Evolutionary conservation across 2,888 invertebrate genomes (phyloP).

Genomic region (Alloscopus bannaensis): DNA sequence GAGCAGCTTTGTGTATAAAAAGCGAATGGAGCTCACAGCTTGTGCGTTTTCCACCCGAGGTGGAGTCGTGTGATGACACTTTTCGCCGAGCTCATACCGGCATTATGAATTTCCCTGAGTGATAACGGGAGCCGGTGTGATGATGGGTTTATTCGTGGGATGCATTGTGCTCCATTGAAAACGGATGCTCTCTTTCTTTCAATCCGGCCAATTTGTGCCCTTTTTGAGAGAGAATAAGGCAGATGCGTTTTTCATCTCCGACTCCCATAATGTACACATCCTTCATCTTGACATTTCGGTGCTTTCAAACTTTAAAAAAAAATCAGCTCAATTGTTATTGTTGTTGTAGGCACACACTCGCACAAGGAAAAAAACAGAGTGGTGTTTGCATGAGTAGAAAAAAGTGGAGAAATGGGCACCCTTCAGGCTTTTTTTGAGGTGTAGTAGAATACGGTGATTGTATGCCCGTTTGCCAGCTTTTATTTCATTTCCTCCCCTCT

Average conservation of each 20-base stretch:
- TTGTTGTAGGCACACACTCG: slow-evolving; percentile 44
- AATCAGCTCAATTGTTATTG: slow-evolving; percentile 46
- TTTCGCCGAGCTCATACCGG: neutral
- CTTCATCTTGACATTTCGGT: slow-evolving; percentile 64
- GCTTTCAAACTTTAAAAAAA: slow-evolving; percentile 64
- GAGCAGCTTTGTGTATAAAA: slow-evolving; percentile 19
- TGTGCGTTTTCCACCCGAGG: too few species aligned
- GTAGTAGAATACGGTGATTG: too few species aligned
- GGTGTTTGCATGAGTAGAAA: too few species aligned
- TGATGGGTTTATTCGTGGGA: slow-evolving; percentile 29
- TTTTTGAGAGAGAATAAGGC: slow-evolving; percentile 32
- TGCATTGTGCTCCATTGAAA: slow-evolving; percentile 35
- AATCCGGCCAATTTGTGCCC: slow-evolving; percentile 33
- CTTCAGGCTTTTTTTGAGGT: too few species aligned
- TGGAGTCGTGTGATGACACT: too few species aligned
- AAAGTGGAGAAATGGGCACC: neutral
- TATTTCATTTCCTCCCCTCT: neutral
- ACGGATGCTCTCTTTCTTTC: slow-evolving; percentile 7
- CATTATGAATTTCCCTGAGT: neutral
- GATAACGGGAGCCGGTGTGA: slow-evolving; percentile 39
- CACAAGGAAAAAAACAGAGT: slow-evolving; percentile 26
- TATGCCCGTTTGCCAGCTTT: too few species aligned
- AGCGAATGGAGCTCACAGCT: too few species aligned
- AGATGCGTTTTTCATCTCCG: slow-evolving; percentile 47
- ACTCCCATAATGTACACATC: slow-evolving; percentile 61